A percentile compares a stretch with the other conserved stretches of the same genome.
These are phyloP conservation scores for Liodrosophila aerea DNA, from an alignment of 2,888 invertebrate species.

Conservation along the genomic window DNA sequence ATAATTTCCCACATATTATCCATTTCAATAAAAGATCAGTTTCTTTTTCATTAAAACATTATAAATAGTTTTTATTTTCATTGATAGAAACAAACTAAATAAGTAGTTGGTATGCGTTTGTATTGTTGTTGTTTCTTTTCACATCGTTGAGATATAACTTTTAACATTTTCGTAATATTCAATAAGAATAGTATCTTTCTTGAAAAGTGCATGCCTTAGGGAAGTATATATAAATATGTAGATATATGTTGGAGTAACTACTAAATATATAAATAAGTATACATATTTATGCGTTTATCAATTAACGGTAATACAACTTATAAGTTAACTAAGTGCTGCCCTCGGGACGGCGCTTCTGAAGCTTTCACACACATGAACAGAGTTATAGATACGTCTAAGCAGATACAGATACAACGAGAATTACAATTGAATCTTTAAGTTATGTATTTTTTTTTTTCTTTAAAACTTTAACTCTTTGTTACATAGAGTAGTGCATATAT, in stretches of 20 bases:
- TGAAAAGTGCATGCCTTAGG: no score
- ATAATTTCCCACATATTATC: conserved; percentile 28
- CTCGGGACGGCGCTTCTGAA: conserved; percentile 36
- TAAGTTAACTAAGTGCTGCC: conserved; percentile 31
- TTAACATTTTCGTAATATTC: no score
- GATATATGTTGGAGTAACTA: background rate
- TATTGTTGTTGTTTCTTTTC: conserved; percentile 13
- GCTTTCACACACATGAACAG: conserved; percentile 24
- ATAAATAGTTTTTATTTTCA: conserved; percentile 64
- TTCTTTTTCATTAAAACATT: conserved; percentile 35
- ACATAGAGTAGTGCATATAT: conserved; percentile 1
- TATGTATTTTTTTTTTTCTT: no score
- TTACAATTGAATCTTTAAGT: no score
- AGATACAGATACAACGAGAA: conserved; percentile 18
- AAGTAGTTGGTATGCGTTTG: conserved; percentile 22
- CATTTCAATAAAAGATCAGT: conserved; percentile 12
- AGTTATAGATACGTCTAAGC: no score
- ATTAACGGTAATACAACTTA: conserved; percentile 45
- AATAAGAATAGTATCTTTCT: no score
- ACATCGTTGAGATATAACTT: background rate
- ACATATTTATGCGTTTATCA: background rate
- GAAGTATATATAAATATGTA: conserved; percentile 1
- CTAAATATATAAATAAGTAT: conserved; percentile 20
- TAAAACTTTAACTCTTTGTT: background rate
- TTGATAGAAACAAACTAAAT: conserved; percentile 60